Evolutionary conservation across 2,797 vertebrate species (phyloP).

Genomic region (Pyrocephalus nanus): DNA sequence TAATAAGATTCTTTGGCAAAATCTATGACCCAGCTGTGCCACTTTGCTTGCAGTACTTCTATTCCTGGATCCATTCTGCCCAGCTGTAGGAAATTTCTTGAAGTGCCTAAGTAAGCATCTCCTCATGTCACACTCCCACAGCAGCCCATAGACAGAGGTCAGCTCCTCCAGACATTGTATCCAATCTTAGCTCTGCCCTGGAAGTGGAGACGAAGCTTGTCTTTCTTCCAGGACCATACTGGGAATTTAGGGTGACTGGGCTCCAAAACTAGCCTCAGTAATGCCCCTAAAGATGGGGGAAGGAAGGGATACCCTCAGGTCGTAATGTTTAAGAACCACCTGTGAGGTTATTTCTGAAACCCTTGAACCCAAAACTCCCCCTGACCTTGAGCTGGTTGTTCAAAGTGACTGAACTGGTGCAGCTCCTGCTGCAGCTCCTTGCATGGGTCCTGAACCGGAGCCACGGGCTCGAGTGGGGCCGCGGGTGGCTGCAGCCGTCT

Average conservation of each 20-base stretch:
- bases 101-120: background rate
- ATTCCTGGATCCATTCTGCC: background rate
- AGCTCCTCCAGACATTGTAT: background rate
- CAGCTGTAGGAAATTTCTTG: background rate
- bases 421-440: background rate
- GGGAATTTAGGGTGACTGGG: background rate
- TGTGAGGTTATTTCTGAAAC: background rate
- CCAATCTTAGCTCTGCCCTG: background rate
- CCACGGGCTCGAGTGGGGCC: background rate
- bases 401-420: background rate
- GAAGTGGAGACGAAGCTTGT: background rate
- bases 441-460: background rate
- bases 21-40: background rate
- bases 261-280: background rate
- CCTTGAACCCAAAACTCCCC: background rate
- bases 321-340: background rate
- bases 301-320: background rate
- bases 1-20: slow-evolving; percentile 45
- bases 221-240: background rate
- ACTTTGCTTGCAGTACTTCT: background rate
- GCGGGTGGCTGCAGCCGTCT: background rate
- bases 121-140: background rate
- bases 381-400: background rate
- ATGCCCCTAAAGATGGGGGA: background rate
- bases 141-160: background rate